Conservation (phyloP, 2,888 invertebrate genomes). For the Isotomurus palustris region DNA sequence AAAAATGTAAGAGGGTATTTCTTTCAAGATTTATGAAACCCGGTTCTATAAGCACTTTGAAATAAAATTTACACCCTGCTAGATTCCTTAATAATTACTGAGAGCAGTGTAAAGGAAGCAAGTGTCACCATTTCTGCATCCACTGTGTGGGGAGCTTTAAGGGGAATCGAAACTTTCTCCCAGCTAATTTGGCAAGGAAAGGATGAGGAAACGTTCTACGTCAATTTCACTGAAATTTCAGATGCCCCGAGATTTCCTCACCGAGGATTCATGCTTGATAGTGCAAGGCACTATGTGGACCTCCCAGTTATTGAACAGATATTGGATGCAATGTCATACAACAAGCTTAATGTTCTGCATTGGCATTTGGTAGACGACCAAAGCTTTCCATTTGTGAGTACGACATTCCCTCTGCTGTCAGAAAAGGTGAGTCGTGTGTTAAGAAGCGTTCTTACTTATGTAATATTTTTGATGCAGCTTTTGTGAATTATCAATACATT, state of each 20-base stretch:
- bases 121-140: slow-evolving; percentile 20
- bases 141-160: slow-evolving; percentile 71
- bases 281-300: slow-evolving; percentile 77
- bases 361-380: slow-evolving; percentile 95
- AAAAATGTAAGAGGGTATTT: slow-evolving; percentile 13
- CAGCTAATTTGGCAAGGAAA: slow-evolving; percentile 66
- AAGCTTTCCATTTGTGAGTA: slow-evolving; percentile 84
- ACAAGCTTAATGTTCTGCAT: slow-evolving; percentile 89
- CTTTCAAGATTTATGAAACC: slow-evolving; percentile 27
- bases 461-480: no score
- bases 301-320: slow-evolving; percentile 61
- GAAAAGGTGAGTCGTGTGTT: no score
- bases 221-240: slow-evolving; percentile 63
- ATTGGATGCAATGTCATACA: slow-evolving; percentile 80
- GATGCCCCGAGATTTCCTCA: slow-evolving; percentile 76
- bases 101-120: slow-evolving; percentile 5
- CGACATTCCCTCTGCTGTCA: slow-evolving; percentile 65
- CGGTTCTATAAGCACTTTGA: slow-evolving; percentile 46
- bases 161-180: slow-evolving; percentile 81
- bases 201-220: slow-evolving; percentile 47
- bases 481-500: no score
- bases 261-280: slow-evolving; percentile 80
- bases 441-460: no score
- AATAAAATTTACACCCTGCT: slow-evolving; percentile 1
- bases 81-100: not conserved